phyloP scores from a whole-genome alignment of 1,140 invertebrate species.

The Ylistrum balloti region DNA sequence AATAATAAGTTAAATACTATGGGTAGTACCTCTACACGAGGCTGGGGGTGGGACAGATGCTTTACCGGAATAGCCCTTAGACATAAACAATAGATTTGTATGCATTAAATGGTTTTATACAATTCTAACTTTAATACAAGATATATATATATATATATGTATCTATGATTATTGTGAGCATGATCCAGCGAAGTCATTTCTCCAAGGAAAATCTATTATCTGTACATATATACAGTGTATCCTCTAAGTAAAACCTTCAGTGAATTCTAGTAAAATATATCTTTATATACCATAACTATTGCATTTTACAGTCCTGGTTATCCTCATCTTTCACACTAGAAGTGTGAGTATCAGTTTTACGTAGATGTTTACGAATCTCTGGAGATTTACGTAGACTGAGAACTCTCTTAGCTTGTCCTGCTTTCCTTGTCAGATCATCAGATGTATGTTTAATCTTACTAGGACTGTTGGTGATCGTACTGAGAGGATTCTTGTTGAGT shows the following conservation, averaged over 20 bases:
- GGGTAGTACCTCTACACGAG: too few relatives aligned
- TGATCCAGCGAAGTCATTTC: too few relatives aligned
- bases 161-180: too few relatives aligned
- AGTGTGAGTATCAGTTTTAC: background rate
- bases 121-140: background rate
- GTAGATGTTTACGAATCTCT: constrained; percentile 41
- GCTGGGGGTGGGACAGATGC: too few relatives aligned
- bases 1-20: too few relatives aligned
- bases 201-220: background rate
- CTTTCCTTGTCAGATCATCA: background rate
- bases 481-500: constrained; percentile 54
- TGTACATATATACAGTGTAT: background rate
- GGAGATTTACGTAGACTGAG: constrained; percentile 55
- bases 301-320: constrained; percentile 27
- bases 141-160: too few relatives aligned
- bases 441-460: constrained; percentile 42
- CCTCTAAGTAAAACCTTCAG: too few relatives aligned
- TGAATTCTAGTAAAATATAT: too few relatives aligned
- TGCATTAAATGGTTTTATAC: background rate
- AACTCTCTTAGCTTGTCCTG: constrained; percentile 49
- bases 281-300: background rate
- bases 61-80: too few relatives aligned
- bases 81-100: too few relatives aligned
- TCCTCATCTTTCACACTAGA: background rate
- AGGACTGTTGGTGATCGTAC: constrained; percentile 60